Evolutionary conservation across 2,888 invertebrate genomes (phyloP).

Genomic region (Pseudeuparius sepicola): DNA sequence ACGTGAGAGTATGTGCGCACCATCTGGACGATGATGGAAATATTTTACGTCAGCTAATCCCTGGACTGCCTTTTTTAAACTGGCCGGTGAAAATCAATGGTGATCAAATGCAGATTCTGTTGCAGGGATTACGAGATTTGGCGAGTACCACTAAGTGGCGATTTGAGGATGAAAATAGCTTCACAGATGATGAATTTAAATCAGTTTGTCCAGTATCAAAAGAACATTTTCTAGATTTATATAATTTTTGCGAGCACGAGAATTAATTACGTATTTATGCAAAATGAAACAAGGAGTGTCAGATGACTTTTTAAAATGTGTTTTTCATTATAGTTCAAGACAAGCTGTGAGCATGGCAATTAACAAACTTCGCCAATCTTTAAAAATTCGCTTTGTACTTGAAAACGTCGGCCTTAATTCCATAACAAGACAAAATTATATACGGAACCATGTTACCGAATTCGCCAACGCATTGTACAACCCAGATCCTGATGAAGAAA

Average conservation of each 20-base stretch:
- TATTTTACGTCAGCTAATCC: too few relatives aligned
- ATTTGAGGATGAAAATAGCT: too few relatives aligned
- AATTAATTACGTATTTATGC: constrained; percentile 5
- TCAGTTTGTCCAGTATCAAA: too few relatives aligned
- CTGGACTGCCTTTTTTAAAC: too few relatives aligned
- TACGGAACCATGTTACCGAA: too few relatives aligned
- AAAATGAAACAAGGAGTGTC: constrained; percentile 7
- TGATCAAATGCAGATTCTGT: constrained; percentile 2
- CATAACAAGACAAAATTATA: too few relatives aligned
- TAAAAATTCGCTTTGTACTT: constrained; percentile 7
- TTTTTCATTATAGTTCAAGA: constrained; percentile 6
- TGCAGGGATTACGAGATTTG: constrained; percentile 8
- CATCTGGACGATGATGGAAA: constrained; percentile 9
- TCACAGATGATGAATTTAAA: too few relatives aligned
- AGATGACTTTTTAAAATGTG: constrained; percentile 8
- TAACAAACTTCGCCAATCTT: constrained; percentile 3
- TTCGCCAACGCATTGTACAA: too few relatives aligned
- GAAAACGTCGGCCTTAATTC: too few relatives aligned
- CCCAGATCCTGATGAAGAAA: too few relatives aligned
- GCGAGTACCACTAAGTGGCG: constrained; percentile 5
- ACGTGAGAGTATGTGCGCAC: constrained; percentile 10
- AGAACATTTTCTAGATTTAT: too few relatives aligned
- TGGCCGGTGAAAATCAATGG: constrained; percentile 5
- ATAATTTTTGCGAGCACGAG: constrained; percentile 6
- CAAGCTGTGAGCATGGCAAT: constrained; percentile 10